Evolutionary conservation across 1,140 invertebrate genomes (phyloP).

Genomic region (Lethocerus indicus): DNA sequence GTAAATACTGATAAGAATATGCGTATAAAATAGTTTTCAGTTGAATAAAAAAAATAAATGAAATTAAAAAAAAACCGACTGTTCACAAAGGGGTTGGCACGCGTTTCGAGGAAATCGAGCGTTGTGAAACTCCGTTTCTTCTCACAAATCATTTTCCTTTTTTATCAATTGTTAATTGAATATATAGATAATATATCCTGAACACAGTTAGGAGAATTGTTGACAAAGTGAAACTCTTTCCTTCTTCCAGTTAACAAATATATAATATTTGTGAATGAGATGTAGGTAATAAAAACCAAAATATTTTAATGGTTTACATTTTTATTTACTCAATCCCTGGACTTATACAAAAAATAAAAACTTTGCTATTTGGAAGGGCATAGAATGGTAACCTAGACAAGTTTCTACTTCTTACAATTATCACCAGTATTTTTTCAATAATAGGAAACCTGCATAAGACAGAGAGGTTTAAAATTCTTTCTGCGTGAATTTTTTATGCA

Average conservation of each 20-base stretch:
- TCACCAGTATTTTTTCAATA: no score
- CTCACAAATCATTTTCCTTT: no score
- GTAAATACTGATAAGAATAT: neutral
- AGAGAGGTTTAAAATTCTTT: no score
- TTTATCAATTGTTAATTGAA: neutral
- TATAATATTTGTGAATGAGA: constrained; percentile 17
- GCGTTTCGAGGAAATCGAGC: no score
- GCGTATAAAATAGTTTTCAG: neutral
- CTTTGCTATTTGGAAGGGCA: no score
- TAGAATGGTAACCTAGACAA: no score
- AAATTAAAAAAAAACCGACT: constrained; percentile 10
- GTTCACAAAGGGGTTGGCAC: constrained; percentile 3
- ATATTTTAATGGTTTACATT: constrained; percentile 9
- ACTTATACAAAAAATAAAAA: no score
- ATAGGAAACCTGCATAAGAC: no score
- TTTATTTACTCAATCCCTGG: no score
- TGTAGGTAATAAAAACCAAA: constrained; percentile 18
- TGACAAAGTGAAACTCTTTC: constrained; percentile 3
- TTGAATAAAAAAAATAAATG: constrained; percentile 7
- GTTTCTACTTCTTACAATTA: no score
- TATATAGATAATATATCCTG: constrained; percentile 3
- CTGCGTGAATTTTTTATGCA: no score
- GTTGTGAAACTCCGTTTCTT: no score
- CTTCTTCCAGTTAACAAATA: constrained; percentile 13
- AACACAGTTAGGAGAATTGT: neutral